phyloP scores from a whole-genome alignment of 2,797 vertebrate species.

The Alfaro cultratus region DNA sequence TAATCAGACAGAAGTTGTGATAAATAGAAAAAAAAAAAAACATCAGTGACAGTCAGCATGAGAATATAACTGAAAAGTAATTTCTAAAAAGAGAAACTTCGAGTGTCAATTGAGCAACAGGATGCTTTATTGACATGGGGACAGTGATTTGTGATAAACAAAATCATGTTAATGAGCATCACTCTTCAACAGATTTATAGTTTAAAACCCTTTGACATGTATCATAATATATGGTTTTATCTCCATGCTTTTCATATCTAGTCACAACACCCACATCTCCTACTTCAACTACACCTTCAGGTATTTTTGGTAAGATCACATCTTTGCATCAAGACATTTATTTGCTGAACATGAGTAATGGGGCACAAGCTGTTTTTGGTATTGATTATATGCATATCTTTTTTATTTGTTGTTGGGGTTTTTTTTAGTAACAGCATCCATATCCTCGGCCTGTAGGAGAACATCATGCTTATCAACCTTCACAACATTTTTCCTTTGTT shows the following conservation, averaged over 20 bases:
- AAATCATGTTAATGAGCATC: not conserved
- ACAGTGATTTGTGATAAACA: not conserved
- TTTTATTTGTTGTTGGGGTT: not conserved
- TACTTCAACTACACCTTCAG: not conserved
- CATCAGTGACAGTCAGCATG: not conserved
- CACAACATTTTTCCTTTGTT: not conserved
- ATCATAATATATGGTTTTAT: not conserved
- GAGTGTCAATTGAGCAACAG: not conserved
- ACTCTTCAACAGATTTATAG: not conserved
- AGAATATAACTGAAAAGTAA: not conserved
- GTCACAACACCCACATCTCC: not conserved
- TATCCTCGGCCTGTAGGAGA: not conserved
- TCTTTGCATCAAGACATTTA: not conserved
- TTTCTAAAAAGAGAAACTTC: not conserved
- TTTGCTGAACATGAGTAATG: not conserved
- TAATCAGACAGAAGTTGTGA: not conserved
- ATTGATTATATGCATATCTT: not conserved
- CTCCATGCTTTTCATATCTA: not conserved
- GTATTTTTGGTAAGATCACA: not conserved
- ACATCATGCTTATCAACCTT: not conserved
- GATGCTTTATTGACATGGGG: too few relatives aligned
- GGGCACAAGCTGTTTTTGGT: not conserved
- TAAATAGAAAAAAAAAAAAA: not conserved
- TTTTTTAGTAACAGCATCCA: not conserved
- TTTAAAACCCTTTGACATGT: too few relatives aligned